These are phyloP conservation scores for Cactoblastis cactorum DNA, from an alignment of 2,888 invertebrate species.

Conservation along the genomic window DNA sequence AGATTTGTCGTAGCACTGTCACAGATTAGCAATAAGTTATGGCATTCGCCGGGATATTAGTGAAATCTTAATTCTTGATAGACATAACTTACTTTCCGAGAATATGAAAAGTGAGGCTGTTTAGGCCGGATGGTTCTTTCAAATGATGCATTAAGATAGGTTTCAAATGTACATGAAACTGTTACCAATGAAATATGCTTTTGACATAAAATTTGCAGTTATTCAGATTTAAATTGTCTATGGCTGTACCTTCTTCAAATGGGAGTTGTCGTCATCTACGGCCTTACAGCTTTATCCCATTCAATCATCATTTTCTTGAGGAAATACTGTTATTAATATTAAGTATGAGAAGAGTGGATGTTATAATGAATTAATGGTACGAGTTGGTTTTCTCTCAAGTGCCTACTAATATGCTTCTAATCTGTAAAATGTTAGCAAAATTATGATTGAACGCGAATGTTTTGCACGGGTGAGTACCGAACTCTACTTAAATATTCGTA, in stretches of 20 bases:
- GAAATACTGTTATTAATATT: conserved; percentile 10
- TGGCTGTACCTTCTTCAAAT: not conserved
- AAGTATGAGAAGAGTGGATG: not conserved
- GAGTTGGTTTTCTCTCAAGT: conserved; percentile 40
- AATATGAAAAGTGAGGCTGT: conserved; percentile 17
- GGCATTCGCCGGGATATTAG: conserved; percentile 32
- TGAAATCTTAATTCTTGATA: conserved; percentile 30
- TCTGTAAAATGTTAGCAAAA: conserved; percentile 34
- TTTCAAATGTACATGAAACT: not conserved
- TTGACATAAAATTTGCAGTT: not conserved
- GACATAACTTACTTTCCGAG: conserved; percentile 29
- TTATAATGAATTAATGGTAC: conserved; percentile 16
- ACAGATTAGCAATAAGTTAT: conserved; percentile 12
- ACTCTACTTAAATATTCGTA: not conserved
- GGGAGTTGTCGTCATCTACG: not conserved
- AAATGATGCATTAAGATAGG: conserved; percentile 1
- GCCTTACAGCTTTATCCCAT: not conserved
- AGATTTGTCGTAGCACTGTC: conserved; percentile 11
- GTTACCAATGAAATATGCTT: not conserved
- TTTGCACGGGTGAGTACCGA: conserved; percentile 16
- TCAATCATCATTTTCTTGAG: not conserved
- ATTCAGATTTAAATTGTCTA: not conserved
- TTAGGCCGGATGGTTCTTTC: not conserved
- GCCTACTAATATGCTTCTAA: conserved; percentile 42
- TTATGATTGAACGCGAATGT: conserved; percentile 19